A percentile compares a stretch with the other conserved stretches of the same genome.
phyloP scores from a whole-genome alignment of 2,888 invertebrate genomes.

The Cinara cedri region DNA sequence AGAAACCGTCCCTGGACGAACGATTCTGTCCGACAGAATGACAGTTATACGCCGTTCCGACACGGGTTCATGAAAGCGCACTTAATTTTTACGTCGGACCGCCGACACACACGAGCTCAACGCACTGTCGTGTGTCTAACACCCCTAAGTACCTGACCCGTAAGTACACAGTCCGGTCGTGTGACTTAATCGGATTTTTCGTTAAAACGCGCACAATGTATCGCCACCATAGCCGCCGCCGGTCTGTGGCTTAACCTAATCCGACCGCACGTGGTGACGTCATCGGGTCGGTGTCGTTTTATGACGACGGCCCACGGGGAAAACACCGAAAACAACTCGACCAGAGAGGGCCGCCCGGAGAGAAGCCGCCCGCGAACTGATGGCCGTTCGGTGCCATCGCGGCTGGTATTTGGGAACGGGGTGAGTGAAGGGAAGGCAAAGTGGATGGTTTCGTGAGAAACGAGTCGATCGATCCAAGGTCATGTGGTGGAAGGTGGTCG shows the following conservation, averaged over 20 bases:
- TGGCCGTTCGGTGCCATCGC: too few species aligned
- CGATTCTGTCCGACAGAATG: too few species aligned
- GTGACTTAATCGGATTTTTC: neutral
- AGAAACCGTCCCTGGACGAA: too few species aligned
- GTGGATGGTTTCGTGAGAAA: too few species aligned
- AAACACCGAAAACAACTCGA: constrained; percentile 9
- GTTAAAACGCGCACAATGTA: neutral
- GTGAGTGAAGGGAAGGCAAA: too few species aligned
- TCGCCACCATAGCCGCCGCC: neutral
- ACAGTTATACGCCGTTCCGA: too few species aligned
- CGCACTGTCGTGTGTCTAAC: neutral
- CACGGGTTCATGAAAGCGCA: neutral
- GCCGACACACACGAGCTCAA: neutral
- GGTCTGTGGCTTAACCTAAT: neutral
- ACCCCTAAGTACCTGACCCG: too few species aligned
- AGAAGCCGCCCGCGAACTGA: too few species aligned
- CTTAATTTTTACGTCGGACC: neutral
- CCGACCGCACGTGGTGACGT: neutral
- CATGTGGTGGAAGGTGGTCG: too few species aligned
- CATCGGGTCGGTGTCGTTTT: neutral
- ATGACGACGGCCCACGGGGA: neutral
- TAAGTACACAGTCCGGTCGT: too few species aligned
- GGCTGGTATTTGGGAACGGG: too few species aligned
- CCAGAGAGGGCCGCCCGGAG: neutral
- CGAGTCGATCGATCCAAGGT: too few species aligned